A percentile compares a stretch with the other conserved stretches of the same genome.
Evolutionary conservation across 2,797 vertebrate species (phyloP).

Genomic region (Centropyge bicolor): DNA sequence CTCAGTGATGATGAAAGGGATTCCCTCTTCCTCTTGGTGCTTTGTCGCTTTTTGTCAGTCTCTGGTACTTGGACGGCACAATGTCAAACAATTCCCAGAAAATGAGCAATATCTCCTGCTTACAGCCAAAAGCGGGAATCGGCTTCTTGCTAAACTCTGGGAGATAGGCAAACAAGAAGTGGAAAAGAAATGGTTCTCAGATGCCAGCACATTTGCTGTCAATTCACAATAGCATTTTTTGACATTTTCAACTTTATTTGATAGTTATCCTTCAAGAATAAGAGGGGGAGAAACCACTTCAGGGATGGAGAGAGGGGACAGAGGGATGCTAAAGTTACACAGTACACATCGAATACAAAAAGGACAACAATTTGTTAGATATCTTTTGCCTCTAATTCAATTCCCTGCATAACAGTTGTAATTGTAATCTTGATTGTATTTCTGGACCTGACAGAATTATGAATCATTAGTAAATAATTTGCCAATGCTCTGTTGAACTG

Average conservation of each 20-base stretch:
- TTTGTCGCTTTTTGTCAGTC: constrained; percentile 88
- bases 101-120: constrained; percentile 87
- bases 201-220: constrained; percentile 8
- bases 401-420: too few relatives aligned
- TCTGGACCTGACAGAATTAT: too few relatives aligned
- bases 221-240: neutral
- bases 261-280: neutral
- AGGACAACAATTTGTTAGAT: neutral
- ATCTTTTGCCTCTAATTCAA: neutral
- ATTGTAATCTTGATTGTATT: too few relatives aligned
- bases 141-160: constrained; percentile 77
- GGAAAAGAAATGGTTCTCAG: constrained; percentile 85
- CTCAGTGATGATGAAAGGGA: constrained; percentile 81
- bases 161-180: constrained; percentile 82
- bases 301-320: neutral
- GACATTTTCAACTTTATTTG: neutral
- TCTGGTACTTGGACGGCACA: constrained; percentile 82
- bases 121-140: constrained; percentile 81
- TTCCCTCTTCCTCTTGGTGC: constrained; percentile 86
- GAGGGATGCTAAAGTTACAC: neutral
- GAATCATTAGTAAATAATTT: too few relatives aligned
- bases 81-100: constrained; percentile 80
- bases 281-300: neutral
- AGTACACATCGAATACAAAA: neutral
- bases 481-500: too few relatives aligned